These are phyloP conservation scores for Luehdorfia chinensis DNA, from an alignment of 1,140 invertebrate species.

Conservation along the genomic window DNA sequence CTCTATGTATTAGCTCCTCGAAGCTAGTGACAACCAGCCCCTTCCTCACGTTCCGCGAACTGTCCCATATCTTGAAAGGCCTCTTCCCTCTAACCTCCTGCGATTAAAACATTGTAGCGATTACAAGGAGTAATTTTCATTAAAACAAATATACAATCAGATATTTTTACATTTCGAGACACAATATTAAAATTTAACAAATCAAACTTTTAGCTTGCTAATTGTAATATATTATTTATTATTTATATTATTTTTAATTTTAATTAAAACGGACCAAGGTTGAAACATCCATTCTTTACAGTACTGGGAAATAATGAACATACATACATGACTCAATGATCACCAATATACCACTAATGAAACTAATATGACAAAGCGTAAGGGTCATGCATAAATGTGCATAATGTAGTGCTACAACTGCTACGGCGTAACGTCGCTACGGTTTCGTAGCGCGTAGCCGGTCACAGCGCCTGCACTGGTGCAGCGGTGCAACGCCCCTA, in stretches of 20 bases:
- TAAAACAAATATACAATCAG: too few species aligned
- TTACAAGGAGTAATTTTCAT: too few species aligned
- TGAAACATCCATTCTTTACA: too few species aligned
- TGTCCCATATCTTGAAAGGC: constrained; percentile 99
- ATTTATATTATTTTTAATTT: background rate
- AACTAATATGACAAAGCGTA: constrained; percentile 19
- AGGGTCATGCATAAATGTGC: constrained; percentile 5
- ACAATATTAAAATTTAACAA: too few species aligned
- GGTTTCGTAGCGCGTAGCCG: constrained; percentile 43
- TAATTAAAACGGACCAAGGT: too few species aligned
- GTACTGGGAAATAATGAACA: background rate
- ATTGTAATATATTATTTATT: background rate
- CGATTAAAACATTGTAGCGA: too few species aligned
- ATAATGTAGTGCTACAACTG: constrained; percentile 6
- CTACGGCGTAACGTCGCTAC: constrained; percentile 37
- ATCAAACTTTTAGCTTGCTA: background rate
- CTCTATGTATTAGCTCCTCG: constrained; percentile 93
- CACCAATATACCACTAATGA: constrained; percentile 15
- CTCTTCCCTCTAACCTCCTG: constrained; percentile 95
- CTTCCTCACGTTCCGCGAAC: constrained; percentile 94
- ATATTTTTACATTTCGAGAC: too few species aligned
- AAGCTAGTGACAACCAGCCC: constrained; percentile 94
- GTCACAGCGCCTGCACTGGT: constrained; percentile 53
- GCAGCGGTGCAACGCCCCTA: constrained; percentile 63
- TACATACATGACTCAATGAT: constrained; percentile 12